phyloP scores from a whole-genome alignment of 2,888 invertebrate genomes.

The Andrena chrysosceles region DNA sequence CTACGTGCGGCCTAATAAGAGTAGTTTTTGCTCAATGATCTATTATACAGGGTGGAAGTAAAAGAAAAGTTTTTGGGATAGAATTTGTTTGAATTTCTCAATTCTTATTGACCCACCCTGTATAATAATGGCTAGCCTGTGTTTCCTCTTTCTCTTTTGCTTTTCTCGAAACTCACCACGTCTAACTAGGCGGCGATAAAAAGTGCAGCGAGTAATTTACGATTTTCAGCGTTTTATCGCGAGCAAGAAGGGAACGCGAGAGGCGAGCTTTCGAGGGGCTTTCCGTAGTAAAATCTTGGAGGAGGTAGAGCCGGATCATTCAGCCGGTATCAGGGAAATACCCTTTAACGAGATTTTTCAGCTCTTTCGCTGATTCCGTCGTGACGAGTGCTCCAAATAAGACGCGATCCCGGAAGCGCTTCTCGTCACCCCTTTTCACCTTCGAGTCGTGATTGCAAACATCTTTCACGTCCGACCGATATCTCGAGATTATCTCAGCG shows the following conservation, averaged over 20 bases:
- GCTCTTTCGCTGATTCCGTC: slow-evolving; percentile 4
- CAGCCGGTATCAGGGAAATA: slow-evolving; percentile 17
- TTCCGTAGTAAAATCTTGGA: not conserved
- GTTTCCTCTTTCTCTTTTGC: no score
- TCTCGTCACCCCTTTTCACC: not conserved
- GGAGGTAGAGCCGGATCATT: slow-evolving; percentile 1
- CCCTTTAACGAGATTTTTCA: slow-evolving; percentile 44
- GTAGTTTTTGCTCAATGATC: no score
- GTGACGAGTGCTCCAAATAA: not conserved
- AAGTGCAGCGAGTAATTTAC: slow-evolving; percentile 38
- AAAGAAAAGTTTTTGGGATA: no score
- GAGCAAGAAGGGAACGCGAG: slow-evolving; percentile 3
- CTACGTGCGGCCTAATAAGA: no score
- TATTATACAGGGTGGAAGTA: no score
- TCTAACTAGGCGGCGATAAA: slow-evolving; percentile 13
- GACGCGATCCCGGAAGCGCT: slow-evolving; percentile 3
- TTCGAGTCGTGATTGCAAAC: slow-evolving; percentile 20
- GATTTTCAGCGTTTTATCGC: slow-evolving; percentile 24
- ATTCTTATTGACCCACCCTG: no score
- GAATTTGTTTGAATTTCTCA: no score
- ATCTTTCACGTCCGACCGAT: not conserved
- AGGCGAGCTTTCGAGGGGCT: slow-evolving; percentile 9
- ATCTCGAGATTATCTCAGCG: not conserved
- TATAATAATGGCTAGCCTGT: no score
- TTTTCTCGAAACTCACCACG: not conserved